These are phyloP conservation scores for Rhynchomys soricoides DNA, from an alignment of 2,113 vertebrate species.

Conservation along the genomic window DNA sequence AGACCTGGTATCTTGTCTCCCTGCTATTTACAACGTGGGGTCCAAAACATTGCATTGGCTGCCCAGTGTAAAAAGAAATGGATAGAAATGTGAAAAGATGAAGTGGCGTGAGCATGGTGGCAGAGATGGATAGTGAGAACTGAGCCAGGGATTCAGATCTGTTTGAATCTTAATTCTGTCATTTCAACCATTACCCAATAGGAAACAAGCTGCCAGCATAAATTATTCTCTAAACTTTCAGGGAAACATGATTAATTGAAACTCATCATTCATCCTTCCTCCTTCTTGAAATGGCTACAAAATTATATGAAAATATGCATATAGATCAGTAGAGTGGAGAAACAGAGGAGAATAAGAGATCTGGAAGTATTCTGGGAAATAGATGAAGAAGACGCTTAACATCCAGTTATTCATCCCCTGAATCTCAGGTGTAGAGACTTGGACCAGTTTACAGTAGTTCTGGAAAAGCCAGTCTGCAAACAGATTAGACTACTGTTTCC, in stretches of 20 bases:
- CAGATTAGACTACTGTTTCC: not conserved
- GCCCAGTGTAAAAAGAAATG: not conserved
- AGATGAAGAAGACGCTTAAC: not conserved
- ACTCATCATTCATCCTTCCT: slow-evolving; percentile 2
- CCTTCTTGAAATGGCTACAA: not conserved
- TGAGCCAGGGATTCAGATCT: not conserved
- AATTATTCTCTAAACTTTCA: slow-evolving; percentile 6
- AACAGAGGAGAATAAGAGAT: not conserved
- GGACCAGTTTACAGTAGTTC: not conserved
- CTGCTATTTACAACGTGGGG: not conserved
- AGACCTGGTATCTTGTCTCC: not conserved
- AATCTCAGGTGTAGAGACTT: not conserved
- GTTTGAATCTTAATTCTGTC: slow-evolving; percentile 34
- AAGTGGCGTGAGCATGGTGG: not conserved
- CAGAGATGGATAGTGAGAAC: not conserved
- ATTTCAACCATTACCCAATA: not conserved
- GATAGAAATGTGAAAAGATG: not conserved
- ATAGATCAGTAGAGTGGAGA: not conserved
- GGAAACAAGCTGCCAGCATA: slow-evolving; percentile 9
- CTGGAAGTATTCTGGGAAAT: not conserved
- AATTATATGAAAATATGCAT: not conserved
- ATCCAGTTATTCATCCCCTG: not conserved
- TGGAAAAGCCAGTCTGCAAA: not conserved
- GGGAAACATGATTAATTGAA: not conserved
- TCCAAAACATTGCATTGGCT: not conserved